Evolutionary conservation across 37 sponge, comb jelly and placozoan genomes (phyloP), one percentile per base, ranked within the genome.

Genomic region (Geodia barretti): DNA sequence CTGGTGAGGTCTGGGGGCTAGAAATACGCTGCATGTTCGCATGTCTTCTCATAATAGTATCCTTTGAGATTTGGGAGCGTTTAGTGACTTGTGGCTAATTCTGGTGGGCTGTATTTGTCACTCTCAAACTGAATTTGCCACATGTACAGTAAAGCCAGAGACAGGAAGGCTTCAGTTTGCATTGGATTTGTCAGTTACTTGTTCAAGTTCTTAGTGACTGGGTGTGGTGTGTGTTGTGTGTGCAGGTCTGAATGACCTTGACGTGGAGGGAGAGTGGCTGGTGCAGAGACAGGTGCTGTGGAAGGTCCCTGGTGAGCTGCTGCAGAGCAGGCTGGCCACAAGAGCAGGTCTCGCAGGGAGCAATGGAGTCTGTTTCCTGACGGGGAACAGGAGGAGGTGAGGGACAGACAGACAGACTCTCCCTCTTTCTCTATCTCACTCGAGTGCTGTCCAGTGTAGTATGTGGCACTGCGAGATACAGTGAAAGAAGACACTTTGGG

Each of bases 1-100:
- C 97, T 78, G 97, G 97, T 95, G 35, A 79, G 92, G 1, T 4
- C 23, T 26, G 40, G 92, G 95, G 95, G 32, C 74, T 91, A 23
- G 88, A 85, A 73, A 88, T n/a, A n/a, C n/a, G n/a, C n/a, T n/a
- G n/a, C n/a, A n/a, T n/a, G n/a, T n/a, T n/a, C n/a, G n/a, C n/a
- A n/a, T n/a, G n/a, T n/a, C n/a, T n/a, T n/a, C n/a, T n/a, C n/a
- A n/a, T n/a, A n/a, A n/a, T n/a, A n/a, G n/a, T n/a, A n/a, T n/a
- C n/a, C n/a, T n/a, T n/a, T n/a, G n/a, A n/a, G n/a, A n/a, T n/a
- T n/a, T n/a, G n/a, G n/a, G n/a, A n/a, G n/a, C n/a, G n/a, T n/a
- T n/a, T n/a, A n/a, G n/a, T n/a, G n/a, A n/a, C n/a, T n/a, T n/a
- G n/a, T n/a, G n/a, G n/a, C n/a, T n/a, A n/a, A n/a, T n/a, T n/a